Conservation (phyloP, 2,888 invertebrate species). For the Cheilosia grossa region DNA sequence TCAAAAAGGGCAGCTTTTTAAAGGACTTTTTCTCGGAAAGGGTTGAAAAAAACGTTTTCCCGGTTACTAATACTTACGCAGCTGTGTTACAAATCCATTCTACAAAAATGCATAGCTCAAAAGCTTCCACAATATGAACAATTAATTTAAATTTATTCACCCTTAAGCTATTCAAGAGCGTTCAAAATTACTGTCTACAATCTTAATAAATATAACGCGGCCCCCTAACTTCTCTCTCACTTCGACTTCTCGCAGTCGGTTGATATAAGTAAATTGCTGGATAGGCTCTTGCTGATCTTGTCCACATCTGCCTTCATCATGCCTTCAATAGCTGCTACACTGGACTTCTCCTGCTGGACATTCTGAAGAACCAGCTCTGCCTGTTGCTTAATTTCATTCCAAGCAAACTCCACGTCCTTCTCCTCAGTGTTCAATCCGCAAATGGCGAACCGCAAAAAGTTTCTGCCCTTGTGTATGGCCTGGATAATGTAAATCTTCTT, state of each 20-base stretch:
- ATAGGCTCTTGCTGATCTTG: slow-evolving; percentile 37
- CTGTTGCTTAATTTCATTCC: slow-evolving; percentile 87
- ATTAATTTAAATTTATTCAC: too few relatives aligned
- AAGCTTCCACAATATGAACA: too few relatives aligned
- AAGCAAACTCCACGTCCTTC: slow-evolving; percentile 90
- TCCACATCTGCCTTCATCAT: slow-evolving; percentile 23
- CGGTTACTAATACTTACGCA: too few relatives aligned
- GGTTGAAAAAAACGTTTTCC: too few relatives aligned
- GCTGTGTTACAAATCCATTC: too few relatives aligned
- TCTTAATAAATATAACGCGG: background rate
- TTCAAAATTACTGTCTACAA: background rate
- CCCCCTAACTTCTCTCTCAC: background rate
- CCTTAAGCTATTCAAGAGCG: background rate
- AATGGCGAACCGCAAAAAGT: slow-evolving; percentile 91
- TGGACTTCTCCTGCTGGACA: background rate
- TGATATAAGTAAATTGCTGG: slow-evolving; percentile 34
- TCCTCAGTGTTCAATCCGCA: slow-evolving; percentile 89
- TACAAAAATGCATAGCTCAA: too few relatives aligned
- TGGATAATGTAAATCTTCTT: slow-evolving; percentile 93
- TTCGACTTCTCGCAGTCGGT: slow-evolving; percentile 43
- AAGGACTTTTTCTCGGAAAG: too few relatives aligned
- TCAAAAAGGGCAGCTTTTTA: too few relatives aligned
- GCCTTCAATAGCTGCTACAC: background rate
- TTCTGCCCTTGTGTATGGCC: slow-evolving; percentile 87
- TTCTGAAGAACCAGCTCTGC: slow-evolving; percentile 81